Percentiles rank a stretch among this genome's conserved stretches.
Evolutionary conservation across 2,797 vertebrate genomes (phyloP).

Genomic region (Gambelia wislizenii): DNA sequence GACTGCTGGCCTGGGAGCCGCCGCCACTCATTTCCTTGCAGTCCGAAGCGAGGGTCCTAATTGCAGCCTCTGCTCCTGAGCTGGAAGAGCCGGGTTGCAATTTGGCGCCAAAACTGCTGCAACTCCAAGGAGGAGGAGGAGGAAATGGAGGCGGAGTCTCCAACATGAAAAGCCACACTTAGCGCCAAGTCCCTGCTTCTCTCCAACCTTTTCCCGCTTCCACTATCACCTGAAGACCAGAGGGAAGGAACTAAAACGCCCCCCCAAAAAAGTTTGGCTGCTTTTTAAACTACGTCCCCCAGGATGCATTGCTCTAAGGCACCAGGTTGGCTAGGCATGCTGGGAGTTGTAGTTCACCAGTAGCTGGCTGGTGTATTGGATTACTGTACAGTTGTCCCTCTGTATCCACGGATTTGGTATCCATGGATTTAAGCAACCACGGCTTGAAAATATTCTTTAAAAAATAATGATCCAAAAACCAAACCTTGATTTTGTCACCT

Average conservation of each 20-base stretch:
- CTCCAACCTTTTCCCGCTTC: not conserved
- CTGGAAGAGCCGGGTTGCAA: not conserved
- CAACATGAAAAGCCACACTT: not conserved
- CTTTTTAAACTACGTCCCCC: constrained; percentile 1
- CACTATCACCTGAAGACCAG: not conserved
- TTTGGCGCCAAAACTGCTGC: constrained; percentile 8
- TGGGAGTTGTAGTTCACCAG: not conserved
- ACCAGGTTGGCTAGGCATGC: too few relatives aligned
- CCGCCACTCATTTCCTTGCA: not conserved
- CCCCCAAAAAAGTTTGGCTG: not conserved
- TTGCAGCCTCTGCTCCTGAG: too few relatives aligned
- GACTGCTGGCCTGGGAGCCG: not conserved
- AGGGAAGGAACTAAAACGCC: not conserved
- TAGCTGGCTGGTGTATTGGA: not conserved
- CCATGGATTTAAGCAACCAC: too few relatives aligned
- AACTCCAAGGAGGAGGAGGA: too few relatives aligned
- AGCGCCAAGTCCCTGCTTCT: not conserved
- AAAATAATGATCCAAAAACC: too few relatives aligned
- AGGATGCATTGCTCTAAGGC: not conserved
- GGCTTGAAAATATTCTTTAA: too few relatives aligned
- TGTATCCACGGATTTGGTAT: too few relatives aligned
- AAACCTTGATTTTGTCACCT: too few relatives aligned
- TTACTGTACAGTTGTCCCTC: too few relatives aligned
- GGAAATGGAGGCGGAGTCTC: not conserved
- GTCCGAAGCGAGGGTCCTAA: not conserved